A percentile compares a stretch with the other conserved stretches of the same genome.
phyloP scores from a whole-genome alignment of 2,113 vertebrate species.

The Podarcis muralis region DNA sequence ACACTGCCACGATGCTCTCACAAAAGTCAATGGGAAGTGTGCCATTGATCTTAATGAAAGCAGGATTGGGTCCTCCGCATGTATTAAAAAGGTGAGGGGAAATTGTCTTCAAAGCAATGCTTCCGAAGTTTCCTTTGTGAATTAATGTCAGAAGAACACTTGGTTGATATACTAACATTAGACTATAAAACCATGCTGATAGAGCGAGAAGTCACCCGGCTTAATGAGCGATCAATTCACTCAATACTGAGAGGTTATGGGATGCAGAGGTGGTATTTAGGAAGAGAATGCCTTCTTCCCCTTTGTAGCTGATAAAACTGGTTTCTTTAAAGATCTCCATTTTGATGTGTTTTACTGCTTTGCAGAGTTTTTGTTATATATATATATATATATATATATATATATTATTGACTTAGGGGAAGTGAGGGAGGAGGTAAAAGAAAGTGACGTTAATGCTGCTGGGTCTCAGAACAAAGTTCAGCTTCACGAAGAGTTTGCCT shows the following conservation, averaged over 20 bases:
- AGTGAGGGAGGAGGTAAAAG: conserved; percentile 5
- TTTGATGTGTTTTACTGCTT: conserved; percentile 49
- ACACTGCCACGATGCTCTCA: conserved; percentile 1
- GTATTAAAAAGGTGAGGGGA: conserved; percentile 18
- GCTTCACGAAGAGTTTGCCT: background rate
- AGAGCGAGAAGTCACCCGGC: conserved; percentile 24
- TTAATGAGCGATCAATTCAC: conserved; percentile 60
- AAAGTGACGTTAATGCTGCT: background rate
- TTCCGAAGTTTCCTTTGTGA: conserved; percentile 52
- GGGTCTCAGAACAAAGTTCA: conserved; percentile 35
- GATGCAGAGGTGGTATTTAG: conserved; percentile 43
- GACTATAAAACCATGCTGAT: conserved; percentile 40
- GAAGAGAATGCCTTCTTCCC: conserved; percentile 38
- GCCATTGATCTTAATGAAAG: conserved; percentile 11
- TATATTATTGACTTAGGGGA: too few relatives aligned
- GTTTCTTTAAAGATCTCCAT: conserved; percentile 41
- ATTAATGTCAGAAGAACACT: conserved; percentile 46
- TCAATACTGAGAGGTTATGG: conserved; percentile 33
- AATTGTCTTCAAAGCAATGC: conserved; percentile 57
- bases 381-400: too few relatives aligned
- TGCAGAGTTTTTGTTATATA: conserved; percentile 10
- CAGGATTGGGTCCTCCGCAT: background rate
- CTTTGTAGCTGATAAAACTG: conserved; percentile 51
- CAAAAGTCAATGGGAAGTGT: background rate
- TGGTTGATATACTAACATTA: conserved; percentile 44